A percentile compares a stretch with the other conserved stretches of the same genome.
These are phyloP conservation scores for Pogonus chalceus DNA, from an alignment of 1,140 invertebrate species.

Conservation along the genomic window DNA sequence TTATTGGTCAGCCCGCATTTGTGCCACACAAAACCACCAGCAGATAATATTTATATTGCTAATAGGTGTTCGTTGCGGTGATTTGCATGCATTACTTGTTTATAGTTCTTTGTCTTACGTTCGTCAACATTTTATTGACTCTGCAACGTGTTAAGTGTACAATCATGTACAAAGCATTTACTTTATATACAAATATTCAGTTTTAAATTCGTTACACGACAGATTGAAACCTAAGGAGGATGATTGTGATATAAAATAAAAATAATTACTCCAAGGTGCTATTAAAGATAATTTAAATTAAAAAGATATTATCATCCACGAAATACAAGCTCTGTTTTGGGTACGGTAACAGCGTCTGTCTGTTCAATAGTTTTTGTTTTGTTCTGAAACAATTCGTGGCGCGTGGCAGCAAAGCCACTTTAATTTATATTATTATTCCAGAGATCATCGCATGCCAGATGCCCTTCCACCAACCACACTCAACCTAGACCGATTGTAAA, in stretches of 20 bases:
- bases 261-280: not conserved
- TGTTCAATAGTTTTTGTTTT: constrained; percentile 11
- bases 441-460: constrained; percentile 11
- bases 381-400: constrained; percentile 9
- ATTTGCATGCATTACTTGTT: not conserved
- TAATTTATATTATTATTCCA: constrained; percentile 15
- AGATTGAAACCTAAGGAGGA: no score
- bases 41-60: not conserved
- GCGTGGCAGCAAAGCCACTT: constrained; percentile 10
- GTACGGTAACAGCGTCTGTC: constrained; percentile 11
- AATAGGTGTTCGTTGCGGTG: no score
- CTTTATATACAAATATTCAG: no score
- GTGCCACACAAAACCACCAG: not conserved
- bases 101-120: not conserved
- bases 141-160: no score
- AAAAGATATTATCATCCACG: not conserved
- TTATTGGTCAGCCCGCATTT: not conserved
- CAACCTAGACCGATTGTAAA: not conserved
- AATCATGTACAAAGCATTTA: no score
- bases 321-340: not conserved
- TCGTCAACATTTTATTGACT: no score
- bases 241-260: not conserved
- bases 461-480: no score
- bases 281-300: not conserved
- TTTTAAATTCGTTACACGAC: no score